Percentiles rank a stretch among this genome's conserved stretches.
These are phyloP conservation scores for Xyrichtys novacula DNA, from an alignment of 2,797 vertebrate genomes.

Conservation along the genomic window DNA sequence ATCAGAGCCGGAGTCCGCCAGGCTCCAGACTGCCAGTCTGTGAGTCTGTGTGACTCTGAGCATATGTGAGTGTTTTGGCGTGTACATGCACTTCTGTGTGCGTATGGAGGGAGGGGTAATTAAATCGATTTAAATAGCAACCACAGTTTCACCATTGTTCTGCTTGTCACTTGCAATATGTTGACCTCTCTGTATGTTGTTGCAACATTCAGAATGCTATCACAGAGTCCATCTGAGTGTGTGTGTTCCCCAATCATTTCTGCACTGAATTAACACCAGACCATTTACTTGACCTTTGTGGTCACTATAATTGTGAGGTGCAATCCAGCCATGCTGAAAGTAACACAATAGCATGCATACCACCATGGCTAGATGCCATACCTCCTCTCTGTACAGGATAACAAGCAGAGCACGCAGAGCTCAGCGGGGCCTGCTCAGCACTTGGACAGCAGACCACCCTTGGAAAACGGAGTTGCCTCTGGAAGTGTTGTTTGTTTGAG, in stretches of 20 bases:
- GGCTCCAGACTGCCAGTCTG: conserved; percentile 77
- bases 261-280: conserved; percentile 62
- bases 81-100: conserved; percentile 54
- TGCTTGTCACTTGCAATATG: conserved; percentile 66
- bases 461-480: conserved; percentile 40
- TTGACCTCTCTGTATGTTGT: conserved; percentile 49
- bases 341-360: conserved; percentile 63
- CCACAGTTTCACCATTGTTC: conserved; percentile 68
- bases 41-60: conserved; percentile 35
- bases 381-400: conserved; percentile 51
- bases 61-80: conserved; percentile 35
- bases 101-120: conserved; percentile 57
- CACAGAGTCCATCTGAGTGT: conserved; percentile 50
- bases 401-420: conserved; percentile 44
- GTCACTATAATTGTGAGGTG: conserved; percentile 68
- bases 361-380: conserved; percentile 68
- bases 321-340: conserved; percentile 61
- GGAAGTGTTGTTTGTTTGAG: conserved; percentile 48
- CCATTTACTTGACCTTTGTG: conserved; percentile 69
- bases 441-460: conserved; percentile 62
- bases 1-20: conserved; percentile 63
- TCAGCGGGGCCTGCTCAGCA: conserved; percentile 38
- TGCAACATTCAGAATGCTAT: conserved; percentile 52
- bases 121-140: conserved; percentile 76
- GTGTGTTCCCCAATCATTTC: conserved; percentile 60